Base-by-base conservation (phyloP, 2,113 vertebrate species). In the Pelobates fuscus region DNA sequence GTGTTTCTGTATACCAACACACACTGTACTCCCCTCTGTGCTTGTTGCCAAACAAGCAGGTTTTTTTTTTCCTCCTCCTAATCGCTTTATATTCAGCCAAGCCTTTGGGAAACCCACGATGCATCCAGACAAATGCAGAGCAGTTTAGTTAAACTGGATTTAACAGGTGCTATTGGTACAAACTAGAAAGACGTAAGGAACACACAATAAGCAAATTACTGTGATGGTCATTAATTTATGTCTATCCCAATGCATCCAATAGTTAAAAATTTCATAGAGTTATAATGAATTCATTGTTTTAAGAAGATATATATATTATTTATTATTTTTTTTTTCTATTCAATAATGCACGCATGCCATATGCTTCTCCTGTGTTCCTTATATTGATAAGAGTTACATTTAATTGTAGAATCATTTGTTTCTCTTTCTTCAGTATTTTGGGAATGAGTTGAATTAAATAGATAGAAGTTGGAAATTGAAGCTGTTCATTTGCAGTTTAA, bases 41-140 rank as follows among this genome's bases (percentile, higher is more conserved):
- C 83, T 88, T 91, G 91, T 91, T 88, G 87, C 88, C 88, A 92
- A 91, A 91, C 90, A 88, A 80, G 1, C 71, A 76, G 78, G 81
- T 86, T 84, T 44, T 60, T 64, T 41, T 30, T 41, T 63, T 27
- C 21, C 15, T 17, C 26, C 18, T 58, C 58, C 64, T 86, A 83
- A 88, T 87, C 88, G 86, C 86, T 88, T 83, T 85, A 83, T 88
- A 82, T 90, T 87, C 86, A 84, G 81, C 82, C 84, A 80, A 83
- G 82, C 83, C 87, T 86, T 86, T 70, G 67, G 86, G 83, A 89
- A 89, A 83, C 87, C 86, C 86, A 87, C 64, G 88, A 88, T 87
- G 83, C 86, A 87, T 84, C 89, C 88, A 87, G 88, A 84, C 83
- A 85, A 84, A 86, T 88, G 87, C 90, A 89, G 89, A 89, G 80